phyloP scores from a whole-genome alignment of 2,113 vertebrate species.

The Recurvirostra avosetta region DNA sequence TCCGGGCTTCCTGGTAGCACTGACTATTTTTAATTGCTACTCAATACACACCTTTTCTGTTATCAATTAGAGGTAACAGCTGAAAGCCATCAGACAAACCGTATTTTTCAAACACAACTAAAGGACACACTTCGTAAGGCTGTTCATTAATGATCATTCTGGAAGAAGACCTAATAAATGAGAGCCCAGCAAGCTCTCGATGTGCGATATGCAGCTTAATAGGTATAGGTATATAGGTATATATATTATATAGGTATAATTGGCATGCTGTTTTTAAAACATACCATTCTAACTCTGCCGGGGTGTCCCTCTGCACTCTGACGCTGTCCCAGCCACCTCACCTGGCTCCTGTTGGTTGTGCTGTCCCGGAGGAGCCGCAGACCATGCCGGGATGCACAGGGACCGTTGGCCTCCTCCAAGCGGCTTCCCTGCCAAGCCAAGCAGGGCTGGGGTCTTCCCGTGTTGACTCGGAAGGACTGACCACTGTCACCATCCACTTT shows the following conservation, averaged over 20 bases:
- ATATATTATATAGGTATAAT: neutral
- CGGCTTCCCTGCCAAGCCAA: neutral
- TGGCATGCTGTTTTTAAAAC: neutral
- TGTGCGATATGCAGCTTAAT: neutral
- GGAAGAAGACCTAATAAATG: neutral
- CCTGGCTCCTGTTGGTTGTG: rapidly evolving
- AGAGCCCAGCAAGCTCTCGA: neutral
- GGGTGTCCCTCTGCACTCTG: neutral
- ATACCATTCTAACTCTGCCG: rapidly evolving
- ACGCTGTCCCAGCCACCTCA: neutral
- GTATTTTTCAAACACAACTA: neutral
- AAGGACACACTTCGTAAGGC: neutral
- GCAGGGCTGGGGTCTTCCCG: neutral
- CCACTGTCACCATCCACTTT: neutral
- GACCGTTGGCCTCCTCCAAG: neutral
- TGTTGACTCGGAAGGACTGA: neutral
- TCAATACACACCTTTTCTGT: neutral
- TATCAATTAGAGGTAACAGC: neutral
- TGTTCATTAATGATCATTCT: neutral
- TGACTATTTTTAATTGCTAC: neutral
- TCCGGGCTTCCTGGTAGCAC: neutral
- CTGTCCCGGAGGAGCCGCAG: rapidly evolving
- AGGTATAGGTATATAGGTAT: too few species aligned
- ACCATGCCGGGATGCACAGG: rapidly evolving
- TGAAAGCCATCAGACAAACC: neutral